Evolutionary conservation across 2,113 vertebrate species (phyloP), one percentile per base, ranked within the genome.

Genomic region (Chlamydotis undulata): DNA sequence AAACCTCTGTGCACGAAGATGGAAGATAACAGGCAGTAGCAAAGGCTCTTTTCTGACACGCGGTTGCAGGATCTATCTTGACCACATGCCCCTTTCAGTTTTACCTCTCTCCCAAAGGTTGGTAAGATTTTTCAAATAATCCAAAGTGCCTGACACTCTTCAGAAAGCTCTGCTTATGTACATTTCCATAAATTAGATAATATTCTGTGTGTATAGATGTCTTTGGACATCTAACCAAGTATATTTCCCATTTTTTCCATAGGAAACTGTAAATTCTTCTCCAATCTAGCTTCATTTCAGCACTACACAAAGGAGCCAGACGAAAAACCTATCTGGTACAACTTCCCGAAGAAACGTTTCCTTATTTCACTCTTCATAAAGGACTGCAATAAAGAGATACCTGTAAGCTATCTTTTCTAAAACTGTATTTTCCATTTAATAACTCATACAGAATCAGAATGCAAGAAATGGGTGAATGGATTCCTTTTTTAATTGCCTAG

Each of bases 361-460:
- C 29, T 39, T 60, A 3, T 75, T 91, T 89, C 43, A 64, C 2
- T 67, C 39, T 82, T 75, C 70, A 56, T 47, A 82, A 87, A 94
- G 43, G 35, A 86, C 68, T 93, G 50, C 37, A 87, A 70, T 45
- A 95, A 28, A 71, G 35, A 87, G 43, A 87, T 89, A 92, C 22
- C 31, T 84, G 64, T 64, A 83, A 87, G 70, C 57, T 86, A 92
- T 39, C 56, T 19, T 68, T 92, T 91, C 83, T 78, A 45, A 77
- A 92, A 26, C 23, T 31, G 15, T 29, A 64, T 83, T 89, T 95
- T 83, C 63, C 59, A 83, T 90, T 83, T 76, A 85, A 81, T 86
- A 93, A 93, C 33, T 74, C 81, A 71, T 11, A 49, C 26, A 71
- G 82, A 79, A 91, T 12, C 12, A 93, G 74, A 89, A 37, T 61